Base-by-base conservation (phyloP, 2,113 vertebrate genomes). In the Siniperca chuatsi region DNA sequence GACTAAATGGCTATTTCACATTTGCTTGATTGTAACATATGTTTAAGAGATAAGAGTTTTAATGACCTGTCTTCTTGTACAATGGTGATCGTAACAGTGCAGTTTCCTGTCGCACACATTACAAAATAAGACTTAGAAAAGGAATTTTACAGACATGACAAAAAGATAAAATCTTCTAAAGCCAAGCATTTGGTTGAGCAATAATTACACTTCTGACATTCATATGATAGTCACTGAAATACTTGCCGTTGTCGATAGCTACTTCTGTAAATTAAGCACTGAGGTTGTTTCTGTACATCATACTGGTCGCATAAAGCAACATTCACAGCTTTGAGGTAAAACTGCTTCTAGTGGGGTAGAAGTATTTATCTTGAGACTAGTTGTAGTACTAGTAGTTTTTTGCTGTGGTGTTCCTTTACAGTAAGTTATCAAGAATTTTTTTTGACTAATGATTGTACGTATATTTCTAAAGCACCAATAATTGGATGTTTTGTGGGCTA, bases 161-260 rank as follows among this genome's bases (percentile, higher is more conserved):
- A 66, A 87, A 75, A 16, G 0, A 71, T n/a, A n/a, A 10, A 15
- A 33, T 6, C 40, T 69, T 35, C 57, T 75, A 48, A 82, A 84
- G 70, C 44, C 23, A 48, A 46, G 54, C 18, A 64, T 93, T 89
- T 87, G 81, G 84, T 79, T 85, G 33, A 81, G 52, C 68, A 66
- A 57, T 66, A 78, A 48, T 79, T 68, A 75, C 67, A 82, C 52
- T 50, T 60, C 9, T 65, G 35, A 84, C 71, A 67, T 65, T 74
- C 40, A 73, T 37, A 44, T 66, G 15, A 55, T 55, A 54, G 37
- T 72, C 66, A 70, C 37, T 23, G 70, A 74, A 86, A 68, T 33
- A 71, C 21, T 42, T 69, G 50, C 55, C 64, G 23, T 67, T 78
- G 35, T 62, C 7, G 46, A 25, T 40, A 84, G 55, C 80, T 82